phyloP scores from a whole-genome alignment of 2,797 vertebrate genomes.

The Merluccius polli region DNA sequence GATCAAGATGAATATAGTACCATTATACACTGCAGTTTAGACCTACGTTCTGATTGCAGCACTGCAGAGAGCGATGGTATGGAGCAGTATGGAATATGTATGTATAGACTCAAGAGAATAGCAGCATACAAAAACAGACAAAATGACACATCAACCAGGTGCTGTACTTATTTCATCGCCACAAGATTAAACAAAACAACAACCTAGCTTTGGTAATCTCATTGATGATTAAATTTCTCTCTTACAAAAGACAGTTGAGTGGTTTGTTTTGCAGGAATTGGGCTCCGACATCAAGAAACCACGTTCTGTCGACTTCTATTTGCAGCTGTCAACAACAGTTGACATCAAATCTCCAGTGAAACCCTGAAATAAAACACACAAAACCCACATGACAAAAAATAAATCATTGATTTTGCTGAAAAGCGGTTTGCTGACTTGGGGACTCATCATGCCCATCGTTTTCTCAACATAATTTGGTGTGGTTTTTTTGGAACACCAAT shows the following conservation, averaged over 20 bases:
- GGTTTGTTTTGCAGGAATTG: slow-evolving; percentile 45
- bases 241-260: slow-evolving; percentile 22
- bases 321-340: background rate
- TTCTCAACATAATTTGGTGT: slow-evolving; percentile 31
- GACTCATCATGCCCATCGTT: slow-evolving; percentile 6
- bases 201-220: slow-evolving; percentile 46
- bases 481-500: slow-evolving; percentile 24
- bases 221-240: slow-evolving; percentile 15
- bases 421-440: too few relatives aligned
- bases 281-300: slow-evolving; percentile 28
- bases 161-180: background rate
- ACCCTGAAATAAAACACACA: background rate
- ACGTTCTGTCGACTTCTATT: background rate
- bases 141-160: background rate
- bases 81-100: background rate
- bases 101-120: background rate
- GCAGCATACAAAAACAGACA: background rate
- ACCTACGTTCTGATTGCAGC: background rate
- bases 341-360: background rate
- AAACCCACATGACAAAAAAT: background rate
- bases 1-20: background rate
- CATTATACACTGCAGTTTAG: background rate
- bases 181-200: slow-evolving; percentile 7
- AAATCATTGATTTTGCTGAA: background rate
- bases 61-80: background rate